Conservation (phyloP, 2,113 vertebrate genomes). For the Microcebus lehilahytsara region DNA sequence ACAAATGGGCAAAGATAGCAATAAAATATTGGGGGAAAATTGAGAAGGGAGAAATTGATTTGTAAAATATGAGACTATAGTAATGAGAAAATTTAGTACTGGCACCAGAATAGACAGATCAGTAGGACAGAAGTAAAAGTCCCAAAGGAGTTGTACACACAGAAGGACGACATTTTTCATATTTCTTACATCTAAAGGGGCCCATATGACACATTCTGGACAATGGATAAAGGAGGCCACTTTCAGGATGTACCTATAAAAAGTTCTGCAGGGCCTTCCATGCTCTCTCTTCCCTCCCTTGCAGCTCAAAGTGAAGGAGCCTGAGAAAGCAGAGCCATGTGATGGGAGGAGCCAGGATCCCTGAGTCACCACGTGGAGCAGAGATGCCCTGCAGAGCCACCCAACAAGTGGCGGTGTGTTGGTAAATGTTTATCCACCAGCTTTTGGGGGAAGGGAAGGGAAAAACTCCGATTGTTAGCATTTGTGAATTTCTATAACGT, state of each 20-base stretch:
- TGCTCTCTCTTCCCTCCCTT: background rate
- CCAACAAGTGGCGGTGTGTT: rapidly evolving
- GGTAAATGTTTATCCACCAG: background rate
- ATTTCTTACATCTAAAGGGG: background rate
- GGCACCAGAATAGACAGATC: background rate
- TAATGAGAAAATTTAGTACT: background rate
- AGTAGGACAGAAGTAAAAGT: background rate
- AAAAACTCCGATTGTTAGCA: background rate
- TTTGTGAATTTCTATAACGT: background rate
- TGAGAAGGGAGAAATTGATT: background rate
- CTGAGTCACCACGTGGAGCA: background rate
- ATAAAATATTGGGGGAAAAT: background rate
- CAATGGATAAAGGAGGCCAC: background rate
- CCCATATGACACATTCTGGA: background rate
- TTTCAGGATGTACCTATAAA: background rate
- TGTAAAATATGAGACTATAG: background rate
- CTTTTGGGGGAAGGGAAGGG: background rate
- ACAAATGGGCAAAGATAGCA: background rate
- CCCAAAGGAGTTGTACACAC: background rate
- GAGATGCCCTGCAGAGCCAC: background rate
- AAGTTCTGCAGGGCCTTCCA: background rate
- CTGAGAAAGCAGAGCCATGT: background rate
- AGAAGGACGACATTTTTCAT: background rate
- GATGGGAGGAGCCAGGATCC: background rate
- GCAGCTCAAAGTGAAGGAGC: background rate